Evolutionary conservation across 2,888 invertebrate species (phyloP).

Genomic region (Portevinia maculata): DNA sequence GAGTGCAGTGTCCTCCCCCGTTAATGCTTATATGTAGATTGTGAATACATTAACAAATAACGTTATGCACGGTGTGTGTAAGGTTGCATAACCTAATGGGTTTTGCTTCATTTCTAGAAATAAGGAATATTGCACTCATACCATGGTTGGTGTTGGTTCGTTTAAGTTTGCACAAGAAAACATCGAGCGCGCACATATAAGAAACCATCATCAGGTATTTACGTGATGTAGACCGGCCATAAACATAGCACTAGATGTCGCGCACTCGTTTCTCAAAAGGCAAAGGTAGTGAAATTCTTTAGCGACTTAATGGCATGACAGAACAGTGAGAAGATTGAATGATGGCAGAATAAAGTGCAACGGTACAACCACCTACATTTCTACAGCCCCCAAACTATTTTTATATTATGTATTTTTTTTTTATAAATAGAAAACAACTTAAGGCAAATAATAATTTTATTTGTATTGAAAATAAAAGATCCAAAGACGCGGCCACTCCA

Average conservation of each 20-base stretch:
- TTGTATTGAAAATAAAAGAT: slow-evolving; percentile 6
- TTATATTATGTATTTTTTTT: slow-evolving; percentile 44
- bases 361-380: background rate
- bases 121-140: slow-evolving; percentile 45
- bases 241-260: slow-evolving; percentile 32
- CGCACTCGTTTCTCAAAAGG: slow-evolving; percentile 36
- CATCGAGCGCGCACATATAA: slow-evolving; percentile 1
- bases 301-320: slow-evolving; percentile 42
- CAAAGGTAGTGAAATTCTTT: slow-evolving; percentile 36
- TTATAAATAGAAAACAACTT: background rate
- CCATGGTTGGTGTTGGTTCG: slow-evolving; percentile 6
- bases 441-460: slow-evolving; percentile 44
- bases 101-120: slow-evolving; percentile 52
- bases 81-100: slow-evolving; percentile 71
- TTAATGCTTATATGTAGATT: slow-evolving; percentile 9
- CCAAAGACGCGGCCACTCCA: background rate
- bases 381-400: slow-evolving; percentile 46
- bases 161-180: slow-evolving; percentile 40
- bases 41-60: slow-evolving; percentile 22
- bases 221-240: slow-evolving; percentile 12
- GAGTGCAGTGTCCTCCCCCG: slow-evolving; percentile 63
- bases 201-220: slow-evolving; percentile 11
- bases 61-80: slow-evolving; percentile 23
- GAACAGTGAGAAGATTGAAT: slow-evolving; percentile 33
- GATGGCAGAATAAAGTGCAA: slow-evolving; percentile 15